These are phyloP conservation scores for Rhyzopertha dominica DNA, from an alignment of 1,140 invertebrate genomes.

Conservation along the genomic window DNA sequence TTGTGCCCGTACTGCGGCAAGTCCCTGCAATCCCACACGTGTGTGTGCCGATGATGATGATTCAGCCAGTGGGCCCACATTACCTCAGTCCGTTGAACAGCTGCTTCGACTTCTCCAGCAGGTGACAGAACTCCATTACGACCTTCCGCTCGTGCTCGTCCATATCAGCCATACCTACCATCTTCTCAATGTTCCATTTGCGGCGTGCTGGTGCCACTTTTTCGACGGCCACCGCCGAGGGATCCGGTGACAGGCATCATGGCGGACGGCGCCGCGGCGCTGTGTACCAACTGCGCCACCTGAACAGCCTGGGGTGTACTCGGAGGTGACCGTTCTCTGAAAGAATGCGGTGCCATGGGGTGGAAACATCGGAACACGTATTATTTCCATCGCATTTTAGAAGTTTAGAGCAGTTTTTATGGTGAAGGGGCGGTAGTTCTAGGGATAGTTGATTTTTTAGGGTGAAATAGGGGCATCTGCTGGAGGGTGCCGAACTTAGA, in stretches of 20 bases:
- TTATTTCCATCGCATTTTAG: not conserved
- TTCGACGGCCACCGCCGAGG: constrained; percentile 9
- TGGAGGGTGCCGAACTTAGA: no score
- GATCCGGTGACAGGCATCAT: constrained; percentile 16
- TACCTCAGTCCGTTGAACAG: constrained; percentile 93
- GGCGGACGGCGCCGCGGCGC: constrained; percentile 15
- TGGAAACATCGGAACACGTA: not conserved
- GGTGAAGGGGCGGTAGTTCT: not conserved
- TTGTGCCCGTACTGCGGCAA: constrained; percentile 95
- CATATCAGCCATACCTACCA: constrained; percentile 69
- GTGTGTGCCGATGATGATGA: not conserved
- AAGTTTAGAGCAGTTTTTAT: not conserved
- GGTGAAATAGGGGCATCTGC: not conserved
- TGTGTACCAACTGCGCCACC: constrained; percentile 9
- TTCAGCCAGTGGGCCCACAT: constrained; percentile 16
- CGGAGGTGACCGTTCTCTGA: not conserved
- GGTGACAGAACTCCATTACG: constrained; percentile 93
- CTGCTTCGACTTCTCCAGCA: constrained; percentile 96
- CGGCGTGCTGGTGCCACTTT: not conserved
- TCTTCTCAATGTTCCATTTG: constrained; percentile 45
- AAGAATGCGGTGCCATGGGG: not conserved
- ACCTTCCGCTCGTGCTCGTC: constrained; percentile 89
- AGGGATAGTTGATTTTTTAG: not conserved
- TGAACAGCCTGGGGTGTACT: not conserved
- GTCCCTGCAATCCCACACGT: constrained; percentile 60